Percentiles rank a stretch among this genome's conserved stretches.
Conservation (phyloP, 2,113 vertebrate species). For the Plectropomus leopardus region DNA sequence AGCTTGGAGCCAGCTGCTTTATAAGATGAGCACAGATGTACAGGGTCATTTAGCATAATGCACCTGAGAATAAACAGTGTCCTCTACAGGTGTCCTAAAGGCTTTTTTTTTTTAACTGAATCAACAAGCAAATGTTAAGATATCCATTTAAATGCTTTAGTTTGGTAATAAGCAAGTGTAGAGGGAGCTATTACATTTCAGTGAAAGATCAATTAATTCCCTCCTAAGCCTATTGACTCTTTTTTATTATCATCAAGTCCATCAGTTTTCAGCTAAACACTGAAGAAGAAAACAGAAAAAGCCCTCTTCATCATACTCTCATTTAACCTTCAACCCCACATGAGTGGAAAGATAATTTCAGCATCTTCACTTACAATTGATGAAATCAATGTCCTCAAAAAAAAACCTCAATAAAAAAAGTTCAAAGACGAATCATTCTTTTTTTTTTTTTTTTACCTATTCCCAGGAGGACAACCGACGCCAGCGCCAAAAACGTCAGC, state of each 20-base stretch:
- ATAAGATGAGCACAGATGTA: background rate
- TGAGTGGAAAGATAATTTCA: conserved; percentile 24
- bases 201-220: conserved; percentile 33
- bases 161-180: conserved; percentile 6
- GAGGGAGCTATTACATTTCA: conserved; percentile 17
- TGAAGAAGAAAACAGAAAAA: conserved; percentile 17
- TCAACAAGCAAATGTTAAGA: conserved; percentile 26
- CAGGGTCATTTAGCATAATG: background rate
- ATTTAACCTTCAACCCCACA: conserved; percentile 62
- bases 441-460: conserved; percentile 78
- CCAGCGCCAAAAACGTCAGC: conserved; percentile 82
- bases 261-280: conserved; percentile 43
- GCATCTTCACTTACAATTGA: conserved; percentile 4
- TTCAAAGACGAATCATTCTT: conserved; percentile 15
- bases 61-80: background rate
- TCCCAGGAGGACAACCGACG: conserved; percentile 80
- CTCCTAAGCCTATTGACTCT: conserved; percentile 23
- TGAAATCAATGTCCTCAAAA: conserved; percentile 24
- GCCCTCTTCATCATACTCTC: background rate
- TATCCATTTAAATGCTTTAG: conserved; percentile 30
- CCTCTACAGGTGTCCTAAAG: conserved; percentile 6
- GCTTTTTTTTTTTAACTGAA: conserved; percentile 19
- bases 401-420: background rate
- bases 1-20: conserved; percentile 3
- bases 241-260: conserved; percentile 24